Base-by-base conservation (phyloP, 1,140 invertebrate genomes). In the Zaprionus kolodkinae region DNA sequence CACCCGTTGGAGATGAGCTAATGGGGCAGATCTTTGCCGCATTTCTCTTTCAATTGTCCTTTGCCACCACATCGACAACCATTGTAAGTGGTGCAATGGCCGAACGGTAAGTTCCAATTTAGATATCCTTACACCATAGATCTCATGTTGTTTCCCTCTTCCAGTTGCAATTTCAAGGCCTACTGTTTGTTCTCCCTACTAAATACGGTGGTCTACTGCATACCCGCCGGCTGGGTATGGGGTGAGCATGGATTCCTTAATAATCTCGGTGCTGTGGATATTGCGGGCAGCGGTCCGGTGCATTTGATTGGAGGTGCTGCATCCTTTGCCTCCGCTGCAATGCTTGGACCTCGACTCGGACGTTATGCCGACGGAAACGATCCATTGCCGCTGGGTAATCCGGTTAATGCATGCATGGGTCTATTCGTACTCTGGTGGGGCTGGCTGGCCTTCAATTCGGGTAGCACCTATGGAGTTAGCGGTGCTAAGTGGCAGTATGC, bases 341-440 rank as follows among this genome's bases (percentile, higher is more conserved):
- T 99, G 96, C 93, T 99, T 50, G 97, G 97, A 40, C 98, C 98
- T 1, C 94, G 98, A 25, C 86, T 97, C n/a, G 97, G 97, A 0
- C 93, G 98, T 33, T 99, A 98, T 86, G 96, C 97, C 21, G 94
- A 96, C 52, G 96, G 96, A 1, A 94, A 94, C 5, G 95, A 94
- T 10, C 95, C 97, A 0, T 84, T 97, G 21, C 96, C 97, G 0
- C 94, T 98, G 75, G 97, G 97, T 0, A 96, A 96, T 87, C 97
- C 98, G 0, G 97, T 98, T 0, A 98, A 98, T 87, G 97, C 97
- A 7, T 95, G 98, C 30, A 95, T 99, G 94, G 98, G 98, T 0
- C 94, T 98, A 0, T 98, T 98, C 88, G 97, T 99, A 30, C 93
- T 99, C 5, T 99, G 98, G 97, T 98, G 97, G 92, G 97, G 97